phyloP scores from a whole-genome alignment of 1,140 invertebrate genomes.

The Pogonomyrmex californicus region DNA sequence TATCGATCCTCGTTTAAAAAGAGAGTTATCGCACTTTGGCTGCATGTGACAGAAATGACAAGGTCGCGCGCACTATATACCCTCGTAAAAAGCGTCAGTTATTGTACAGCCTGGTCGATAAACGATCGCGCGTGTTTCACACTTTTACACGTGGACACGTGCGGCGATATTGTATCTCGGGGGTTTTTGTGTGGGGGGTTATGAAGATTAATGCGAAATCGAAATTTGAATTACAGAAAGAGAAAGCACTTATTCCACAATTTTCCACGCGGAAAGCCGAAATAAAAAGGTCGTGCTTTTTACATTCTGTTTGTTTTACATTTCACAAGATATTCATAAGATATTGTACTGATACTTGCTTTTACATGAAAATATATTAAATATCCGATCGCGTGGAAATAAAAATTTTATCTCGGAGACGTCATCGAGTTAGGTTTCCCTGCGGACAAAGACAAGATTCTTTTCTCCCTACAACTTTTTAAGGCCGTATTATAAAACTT shows the following conservation, averaged over 20 bases:
- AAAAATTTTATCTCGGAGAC: too few species aligned
- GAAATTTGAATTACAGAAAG: slow-evolving; percentile 28
- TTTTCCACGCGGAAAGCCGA: neutral
- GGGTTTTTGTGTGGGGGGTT: neutral
- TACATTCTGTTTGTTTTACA: neutral
- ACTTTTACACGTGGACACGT: neutral
- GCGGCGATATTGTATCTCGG: neutral
- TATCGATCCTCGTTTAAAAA: slow-evolving; percentile 66
- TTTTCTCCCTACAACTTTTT: too few species aligned
- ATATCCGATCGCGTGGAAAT: neutral
- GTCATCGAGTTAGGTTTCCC: too few species aligned
- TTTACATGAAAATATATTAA: neutral
- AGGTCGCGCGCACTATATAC: slow-evolving; percentile 59
- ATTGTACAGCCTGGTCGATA: slow-evolving; percentile 63
- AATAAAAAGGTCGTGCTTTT: neutral
- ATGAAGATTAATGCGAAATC: slow-evolving; percentile 39
- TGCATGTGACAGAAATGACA: slow-evolving; percentile 55
- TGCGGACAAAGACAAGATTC: too few species aligned
- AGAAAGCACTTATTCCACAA: neutral
- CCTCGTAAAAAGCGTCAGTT: slow-evolving; percentile 60
- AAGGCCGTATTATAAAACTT: too few species aligned
- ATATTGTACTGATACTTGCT: neutral
- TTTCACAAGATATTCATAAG: neutral
- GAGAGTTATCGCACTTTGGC: slow-evolving; percentile 46
- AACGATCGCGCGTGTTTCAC: slow-evolving; percentile 60